Conservation (phyloP, 1,140 invertebrate genomes). For the Formica selysi region DNA sequence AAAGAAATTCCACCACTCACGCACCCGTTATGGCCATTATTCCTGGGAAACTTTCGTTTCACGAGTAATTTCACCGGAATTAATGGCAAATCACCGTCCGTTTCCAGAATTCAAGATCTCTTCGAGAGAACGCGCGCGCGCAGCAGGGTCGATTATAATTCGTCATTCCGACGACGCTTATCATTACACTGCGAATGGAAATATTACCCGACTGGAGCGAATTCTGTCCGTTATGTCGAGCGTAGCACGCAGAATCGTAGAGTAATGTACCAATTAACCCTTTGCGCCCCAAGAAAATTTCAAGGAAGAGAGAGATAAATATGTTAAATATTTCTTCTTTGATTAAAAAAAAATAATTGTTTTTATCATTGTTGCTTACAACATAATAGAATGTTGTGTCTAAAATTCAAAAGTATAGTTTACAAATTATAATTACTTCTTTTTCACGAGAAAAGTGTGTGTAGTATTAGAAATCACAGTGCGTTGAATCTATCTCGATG, state of each 20-base stretch:
- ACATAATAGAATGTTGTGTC: background rate
- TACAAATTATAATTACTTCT: background rate
- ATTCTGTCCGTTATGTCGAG: slow-evolving; percentile 47
- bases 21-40: slow-evolving; percentile 57
- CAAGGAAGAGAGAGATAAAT: background rate
- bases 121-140: slow-evolving; percentile 16
- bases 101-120: slow-evolving; percentile 48
- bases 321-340: slow-evolving; percentile 33
- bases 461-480: background rate
- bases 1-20: slow-evolving; percentile 56
- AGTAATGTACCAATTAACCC: slow-evolving; percentile 63
- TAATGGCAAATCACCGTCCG: slow-evolving; percentile 58
- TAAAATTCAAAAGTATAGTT: background rate
- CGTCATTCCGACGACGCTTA: slow-evolving; percentile 59
- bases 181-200: slow-evolving; percentile 55
- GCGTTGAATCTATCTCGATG: background rate
- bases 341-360: background rate
- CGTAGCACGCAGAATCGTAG: slow-evolving; percentile 26
- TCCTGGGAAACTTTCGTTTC: slow-evolving; percentile 48
- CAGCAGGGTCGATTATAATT: slow-evolving; percentile 60
- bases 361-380: background rate
- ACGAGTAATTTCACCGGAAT: slow-evolving; percentile 67
- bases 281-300: slow-evolving; percentile 37
- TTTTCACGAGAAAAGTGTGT: background rate
- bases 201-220: slow-evolving; percentile 46